Conservation (phyloP, 1,140 invertebrate genomes). For the Lasioglossum albipes region DNA sequence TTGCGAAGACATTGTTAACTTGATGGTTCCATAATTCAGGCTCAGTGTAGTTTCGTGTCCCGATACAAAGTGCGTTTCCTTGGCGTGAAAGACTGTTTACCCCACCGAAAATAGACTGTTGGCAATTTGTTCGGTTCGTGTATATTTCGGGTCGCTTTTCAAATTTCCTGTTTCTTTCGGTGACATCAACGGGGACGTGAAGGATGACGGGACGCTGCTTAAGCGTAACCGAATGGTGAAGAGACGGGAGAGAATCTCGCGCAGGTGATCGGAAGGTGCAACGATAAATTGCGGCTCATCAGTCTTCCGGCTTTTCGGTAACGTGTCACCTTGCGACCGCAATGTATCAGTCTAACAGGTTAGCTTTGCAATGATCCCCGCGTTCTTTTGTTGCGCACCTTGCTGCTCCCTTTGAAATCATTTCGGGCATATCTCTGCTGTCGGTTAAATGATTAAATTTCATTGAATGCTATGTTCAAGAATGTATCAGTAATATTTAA, state of each 20-base stretch:
- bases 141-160: not conserved
- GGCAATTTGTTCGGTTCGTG: conserved; percentile 9
- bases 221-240: conserved; percentile 68
- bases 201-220: conserved; percentile 63
- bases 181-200: conserved; percentile 22
- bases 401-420: not conserved
- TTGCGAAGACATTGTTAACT: too few relatives aligned
- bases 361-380: not conserved
- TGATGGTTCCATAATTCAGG: too few relatives aligned
- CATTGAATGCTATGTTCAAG: not conserved
- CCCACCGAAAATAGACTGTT: not conserved
- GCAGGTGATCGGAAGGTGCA: conserved; percentile 75
- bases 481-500: too few relatives aligned
- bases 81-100: not conserved
- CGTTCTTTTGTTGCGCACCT: conserved; percentile 6
- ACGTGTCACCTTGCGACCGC: conserved; percentile 44
- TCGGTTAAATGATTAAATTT: not conserved
- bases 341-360: conserved; percentile 22
- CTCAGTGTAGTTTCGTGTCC: too few relatives aligned
- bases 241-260: conserved; percentile 49
- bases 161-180: not conserved
- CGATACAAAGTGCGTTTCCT: not conserved
- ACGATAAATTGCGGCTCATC: conserved; percentile 75
- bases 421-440: not conserved
- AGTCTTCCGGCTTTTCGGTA: conserved; percentile 69